Evolutionary conservation across 2,113 vertebrate genomes (phyloP).

Genomic region (Percopsis transmontana): DNA sequence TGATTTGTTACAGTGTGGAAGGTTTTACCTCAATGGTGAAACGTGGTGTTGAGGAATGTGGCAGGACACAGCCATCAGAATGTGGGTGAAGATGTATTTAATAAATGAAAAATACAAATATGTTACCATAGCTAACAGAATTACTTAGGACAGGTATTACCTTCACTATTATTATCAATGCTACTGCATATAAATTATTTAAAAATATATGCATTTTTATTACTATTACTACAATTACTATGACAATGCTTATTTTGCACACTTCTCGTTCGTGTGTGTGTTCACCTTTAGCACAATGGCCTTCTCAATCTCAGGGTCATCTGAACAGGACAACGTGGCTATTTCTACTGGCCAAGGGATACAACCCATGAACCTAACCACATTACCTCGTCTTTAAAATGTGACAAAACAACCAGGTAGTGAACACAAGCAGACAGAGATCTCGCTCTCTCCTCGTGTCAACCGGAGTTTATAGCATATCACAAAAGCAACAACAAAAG

Average conservation of each 20-base stretch:
- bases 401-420: too few species aligned
- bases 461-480: too few species aligned
- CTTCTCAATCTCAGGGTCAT: constrained; percentile 30
- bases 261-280: neutral
- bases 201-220: neutral
- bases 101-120: neutral
- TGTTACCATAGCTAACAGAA: neutral
- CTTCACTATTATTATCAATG: neutral
- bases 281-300: constrained; percentile 27
- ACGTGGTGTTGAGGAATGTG: neutral
- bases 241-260: neutral
- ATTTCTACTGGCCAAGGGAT: too few species aligned
- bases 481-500: too few species aligned
- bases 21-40: neutral
- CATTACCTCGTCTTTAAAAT: neutral
- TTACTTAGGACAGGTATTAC: neutral
- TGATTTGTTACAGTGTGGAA: neutral
- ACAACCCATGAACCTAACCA: constrained; percentile 33
- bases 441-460: too few species aligned
- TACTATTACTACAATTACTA: neutral
- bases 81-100: neutral
- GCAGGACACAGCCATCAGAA: neutral
- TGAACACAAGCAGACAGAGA: too few species aligned
- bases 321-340: constrained; percentile 11
- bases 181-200: neutral